Evolutionary conservation across 2,797 vertebrate genomes (phyloP).

Genomic region (Sebastes steindachneri): DNA sequence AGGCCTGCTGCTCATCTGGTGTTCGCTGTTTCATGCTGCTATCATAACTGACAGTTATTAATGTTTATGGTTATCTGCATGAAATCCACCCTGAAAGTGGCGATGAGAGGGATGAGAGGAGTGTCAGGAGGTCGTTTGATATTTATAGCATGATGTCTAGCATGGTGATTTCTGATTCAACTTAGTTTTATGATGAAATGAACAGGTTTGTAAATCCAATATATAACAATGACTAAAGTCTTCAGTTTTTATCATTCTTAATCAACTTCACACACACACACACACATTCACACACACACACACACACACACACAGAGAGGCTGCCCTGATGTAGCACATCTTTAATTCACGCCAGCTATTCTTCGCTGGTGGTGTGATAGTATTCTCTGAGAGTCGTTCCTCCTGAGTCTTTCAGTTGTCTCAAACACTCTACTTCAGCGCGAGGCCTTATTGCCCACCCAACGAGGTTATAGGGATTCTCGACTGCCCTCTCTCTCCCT

Average conservation of each 20-base stretch:
- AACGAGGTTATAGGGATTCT: constrained; percentile 87
- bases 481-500: constrained; percentile 82
- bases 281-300: constrained; percentile 7
- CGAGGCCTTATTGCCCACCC: constrained; percentile 87
- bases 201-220: neutral
- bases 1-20: constrained; percentile 57
- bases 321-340: constrained; percentile 51
- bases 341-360: constrained; percentile 72
- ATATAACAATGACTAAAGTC: neutral
- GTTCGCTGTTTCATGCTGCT: constrained; percentile 34
- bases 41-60: constrained; percentile 46
- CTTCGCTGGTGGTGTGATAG: constrained; percentile 70
- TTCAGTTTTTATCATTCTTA: neutral
- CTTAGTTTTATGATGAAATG: neutral
- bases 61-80: constrained; percentile 39
- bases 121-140: neutral
- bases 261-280: neutral
- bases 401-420: constrained; percentile 80
- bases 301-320: neutral
- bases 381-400: constrained; percentile 69
- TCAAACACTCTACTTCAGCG: constrained; percentile 83
- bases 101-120: constrained; percentile 5
- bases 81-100: constrained; percentile 42
- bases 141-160: neutral
- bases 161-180: neutral